Percentiles rank a stretch among this genome's conserved stretches.
Conservation (phyloP, 2,888 invertebrate species). For the Cylindroiulus punctatus region DNA sequence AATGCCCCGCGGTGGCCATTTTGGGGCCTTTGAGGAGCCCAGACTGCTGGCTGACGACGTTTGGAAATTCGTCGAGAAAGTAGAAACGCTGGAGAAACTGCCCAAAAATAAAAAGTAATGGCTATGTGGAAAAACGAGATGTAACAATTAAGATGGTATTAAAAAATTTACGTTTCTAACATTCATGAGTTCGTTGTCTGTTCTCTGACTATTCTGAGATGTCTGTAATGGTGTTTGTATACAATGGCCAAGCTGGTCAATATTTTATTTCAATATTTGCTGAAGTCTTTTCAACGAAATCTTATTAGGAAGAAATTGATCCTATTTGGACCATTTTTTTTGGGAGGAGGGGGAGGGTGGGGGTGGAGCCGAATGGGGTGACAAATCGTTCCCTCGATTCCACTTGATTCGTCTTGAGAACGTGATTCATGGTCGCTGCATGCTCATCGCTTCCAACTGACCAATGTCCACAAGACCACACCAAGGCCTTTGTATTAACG, state of each 20-base stretch:
- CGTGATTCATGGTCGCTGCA: not conserved
- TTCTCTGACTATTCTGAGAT: too few species aligned
- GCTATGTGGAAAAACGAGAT: not conserved
- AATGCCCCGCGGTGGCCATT: slow-evolving; percentile 82
- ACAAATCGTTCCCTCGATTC: not conserved
- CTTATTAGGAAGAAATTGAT: not conserved
- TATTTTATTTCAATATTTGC: not conserved
- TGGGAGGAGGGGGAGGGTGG: too few species aligned
- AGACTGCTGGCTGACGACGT: slow-evolving; percentile 77
- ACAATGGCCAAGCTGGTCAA: too few species aligned
- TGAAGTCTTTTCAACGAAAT: not conserved
- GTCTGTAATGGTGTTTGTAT: too few species aligned
- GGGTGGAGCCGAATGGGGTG: not conserved
- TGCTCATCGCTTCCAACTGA: not conserved
- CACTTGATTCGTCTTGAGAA: not conserved
- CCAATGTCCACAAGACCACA: not conserved
- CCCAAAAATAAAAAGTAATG: not conserved
- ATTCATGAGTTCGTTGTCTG: not conserved
- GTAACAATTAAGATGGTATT: not conserved
- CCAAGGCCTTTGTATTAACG: not conserved
- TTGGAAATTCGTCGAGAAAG: slow-evolving; percentile 66
- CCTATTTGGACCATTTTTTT: not conserved
- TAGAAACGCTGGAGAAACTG: slow-evolving; percentile 57
- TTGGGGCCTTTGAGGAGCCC: slow-evolving; percentile 84
- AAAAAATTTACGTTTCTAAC: not conserved